phyloP scores from a whole-genome alignment of 2,113 vertebrate species.

The Alouatta palliata region DNA sequence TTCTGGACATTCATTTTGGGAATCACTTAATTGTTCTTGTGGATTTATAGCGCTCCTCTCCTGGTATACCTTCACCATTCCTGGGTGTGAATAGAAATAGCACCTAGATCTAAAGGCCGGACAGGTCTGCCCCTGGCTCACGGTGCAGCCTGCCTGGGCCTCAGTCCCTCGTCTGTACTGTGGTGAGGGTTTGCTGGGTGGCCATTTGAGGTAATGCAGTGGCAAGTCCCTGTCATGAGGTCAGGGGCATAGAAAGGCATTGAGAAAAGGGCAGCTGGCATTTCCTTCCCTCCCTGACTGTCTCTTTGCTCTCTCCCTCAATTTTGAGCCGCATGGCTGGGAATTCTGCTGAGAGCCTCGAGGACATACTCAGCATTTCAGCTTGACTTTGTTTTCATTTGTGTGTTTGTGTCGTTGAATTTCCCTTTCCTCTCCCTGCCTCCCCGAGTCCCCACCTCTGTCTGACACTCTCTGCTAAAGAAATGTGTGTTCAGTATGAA shows the following conservation, averaged over 20 bases:
- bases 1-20: not conserved
- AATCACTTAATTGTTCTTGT: not conserved
- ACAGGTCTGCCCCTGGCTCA: rapidly evolving
- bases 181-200: slow-evolving; percentile 79
- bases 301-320: slow-evolving; percentile 70
- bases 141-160: too few species aligned
- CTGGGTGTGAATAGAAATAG: not conserved
- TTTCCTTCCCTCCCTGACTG: not conserved
- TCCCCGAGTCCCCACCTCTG: not conserved
- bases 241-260: slow-evolving; percentile 74
- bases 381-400: slow-evolving; percentile 73
- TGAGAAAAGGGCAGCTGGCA: slow-evolving; percentile 61
- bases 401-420: slow-evolving; percentile 77
- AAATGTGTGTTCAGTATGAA: too few species aligned
- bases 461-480: not conserved
- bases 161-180: slow-evolving; percentile 27
- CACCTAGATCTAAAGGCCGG: not conserved
- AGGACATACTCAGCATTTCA: slow-evolving; percentile 35
- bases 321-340: slow-evolving; percentile 70
- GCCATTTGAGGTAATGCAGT: not conserved
- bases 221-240: slow-evolving; percentile 71
- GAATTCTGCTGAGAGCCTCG: slow-evolving; percentile 75
- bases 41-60: not conserved
- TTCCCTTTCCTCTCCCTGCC: slow-evolving; percentile 58
- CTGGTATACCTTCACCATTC: not conserved